A percentile compares a stretch with the other conserved stretches of the same genome.
Conservation (phyloP, 2,888 invertebrate genomes). For the Orchesellides sinensis region DNA sequence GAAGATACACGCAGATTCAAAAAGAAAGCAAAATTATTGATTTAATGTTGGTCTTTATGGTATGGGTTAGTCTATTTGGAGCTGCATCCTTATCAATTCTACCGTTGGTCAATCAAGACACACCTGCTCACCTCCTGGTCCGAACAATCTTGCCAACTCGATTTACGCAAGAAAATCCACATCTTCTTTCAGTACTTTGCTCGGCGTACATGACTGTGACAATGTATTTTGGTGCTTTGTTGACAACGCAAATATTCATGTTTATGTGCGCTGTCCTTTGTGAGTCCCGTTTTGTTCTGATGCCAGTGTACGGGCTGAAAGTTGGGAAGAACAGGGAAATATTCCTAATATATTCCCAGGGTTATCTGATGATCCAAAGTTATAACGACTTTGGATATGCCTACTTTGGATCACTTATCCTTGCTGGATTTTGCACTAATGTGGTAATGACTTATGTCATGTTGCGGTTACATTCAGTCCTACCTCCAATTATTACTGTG, state of each 20-base stretch:
- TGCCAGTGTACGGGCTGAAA: too few species aligned
- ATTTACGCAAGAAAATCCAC: background rate
- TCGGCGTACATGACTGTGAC: background rate
- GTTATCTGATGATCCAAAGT: background rate
- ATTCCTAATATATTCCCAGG: background rate
- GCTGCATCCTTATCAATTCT: background rate
- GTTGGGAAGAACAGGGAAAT: too few species aligned
- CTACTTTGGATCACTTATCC: background rate
- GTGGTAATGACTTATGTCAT: background rate
- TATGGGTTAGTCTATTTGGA: background rate
- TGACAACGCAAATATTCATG: background rate
- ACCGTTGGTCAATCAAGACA: background rate
- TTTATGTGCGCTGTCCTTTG: background rate
- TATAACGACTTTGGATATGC: background rate
- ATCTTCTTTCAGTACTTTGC: background rate
- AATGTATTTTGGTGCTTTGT: background rate
- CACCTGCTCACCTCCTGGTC: background rate
- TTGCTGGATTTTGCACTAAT: background rate
- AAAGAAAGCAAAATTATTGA: background rate
- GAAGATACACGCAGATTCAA: background rate
- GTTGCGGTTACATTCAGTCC: background rate
- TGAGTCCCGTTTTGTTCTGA: too few species aligned
- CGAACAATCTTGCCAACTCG: background rate
- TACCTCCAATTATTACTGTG: background rate
- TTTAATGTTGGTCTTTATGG: background rate